Conservation (phyloP, 2,113 vertebrate species). For the Pandion haliaetus region DNA sequence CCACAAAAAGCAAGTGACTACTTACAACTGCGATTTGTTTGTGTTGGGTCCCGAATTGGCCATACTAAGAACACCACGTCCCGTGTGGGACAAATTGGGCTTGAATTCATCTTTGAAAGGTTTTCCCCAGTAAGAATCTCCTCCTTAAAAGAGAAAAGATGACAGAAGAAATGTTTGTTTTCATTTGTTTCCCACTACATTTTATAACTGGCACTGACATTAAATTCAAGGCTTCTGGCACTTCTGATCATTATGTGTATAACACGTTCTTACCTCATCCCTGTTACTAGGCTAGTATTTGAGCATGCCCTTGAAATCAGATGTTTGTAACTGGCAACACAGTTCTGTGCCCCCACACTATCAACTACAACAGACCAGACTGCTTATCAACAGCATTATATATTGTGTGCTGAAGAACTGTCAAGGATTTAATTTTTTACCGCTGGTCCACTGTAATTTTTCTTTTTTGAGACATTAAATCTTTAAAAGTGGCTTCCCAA, state of each 20-base stretch:
- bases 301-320: neutral
- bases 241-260: neutral
- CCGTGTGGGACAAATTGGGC: constrained; percentile 92
- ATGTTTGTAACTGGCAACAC: neutral
- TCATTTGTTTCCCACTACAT: neutral
- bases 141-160: constrained; percentile 73
- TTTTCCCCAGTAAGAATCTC: constrained; percentile 93
- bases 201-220: neutral
- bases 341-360: neutral
- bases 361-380: neutral
- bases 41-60: constrained; percentile 97
- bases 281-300: neutral
- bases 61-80: constrained; percentile 95
- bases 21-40: constrained; percentile 99
- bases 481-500: neutral
- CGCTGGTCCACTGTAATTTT: neutral
- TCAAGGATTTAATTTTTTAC: neutral
- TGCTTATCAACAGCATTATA: neutral
- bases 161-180: neutral
- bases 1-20: constrained; percentile 2
- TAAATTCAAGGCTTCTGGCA: neutral
- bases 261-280: neutral
- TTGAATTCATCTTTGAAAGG: constrained; percentile 93
- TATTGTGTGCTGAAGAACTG: neutral
- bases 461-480: neutral